These are phyloP conservation scores for Ochropleura leucogaster DNA, from an alignment of 2,888 invertebrate genomes.

Conservation along the genomic window DNA sequence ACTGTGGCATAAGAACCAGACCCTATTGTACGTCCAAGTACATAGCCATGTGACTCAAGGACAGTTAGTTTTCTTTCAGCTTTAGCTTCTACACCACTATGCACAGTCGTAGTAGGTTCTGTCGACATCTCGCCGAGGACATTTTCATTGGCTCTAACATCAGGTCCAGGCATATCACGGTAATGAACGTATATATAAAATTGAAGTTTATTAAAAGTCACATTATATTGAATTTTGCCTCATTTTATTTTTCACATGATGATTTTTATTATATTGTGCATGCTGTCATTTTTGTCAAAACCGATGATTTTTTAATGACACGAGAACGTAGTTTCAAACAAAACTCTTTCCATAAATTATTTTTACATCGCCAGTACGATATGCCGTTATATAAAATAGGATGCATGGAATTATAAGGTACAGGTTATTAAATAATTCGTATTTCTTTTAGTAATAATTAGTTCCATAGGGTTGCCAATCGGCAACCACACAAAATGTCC, in stretches of 20 bases:
- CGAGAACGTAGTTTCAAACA: constrained; percentile 74
- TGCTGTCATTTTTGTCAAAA: constrained; percentile 84
- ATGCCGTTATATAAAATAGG: neutral
- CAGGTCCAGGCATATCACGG: constrained; percentile 90
- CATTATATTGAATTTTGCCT: constrained; percentile 85
- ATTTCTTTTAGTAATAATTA: neutral
- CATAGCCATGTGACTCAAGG: constrained; percentile 94
- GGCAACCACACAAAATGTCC: neutral
- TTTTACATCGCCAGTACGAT: constrained; percentile 60
- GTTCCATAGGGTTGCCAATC: neutral
- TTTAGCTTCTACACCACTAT: constrained; percentile 85
- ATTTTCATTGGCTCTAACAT: constrained; percentile 88
- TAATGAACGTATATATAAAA: constrained; percentile 78
- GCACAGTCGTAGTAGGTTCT: constrained; percentile 85
- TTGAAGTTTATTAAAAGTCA: constrained; percentile 77
- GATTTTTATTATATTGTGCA: constrained; percentile 79
- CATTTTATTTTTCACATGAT: constrained; percentile 79
- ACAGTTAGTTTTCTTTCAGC: constrained; percentile 91
- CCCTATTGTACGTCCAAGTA: constrained; percentile 94
- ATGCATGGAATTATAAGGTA: constrained; percentile 5
- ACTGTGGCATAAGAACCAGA: constrained; percentile 96
- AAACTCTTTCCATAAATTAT: constrained; percentile 64
- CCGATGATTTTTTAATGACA: constrained; percentile 70
- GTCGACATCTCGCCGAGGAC: constrained; percentile 88
- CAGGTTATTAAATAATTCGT: neutral